These are phyloP conservation scores for Drosophila sproati DNA, from an alignment of 1,140 invertebrate species.

Conservation along the genomic window DNA sequence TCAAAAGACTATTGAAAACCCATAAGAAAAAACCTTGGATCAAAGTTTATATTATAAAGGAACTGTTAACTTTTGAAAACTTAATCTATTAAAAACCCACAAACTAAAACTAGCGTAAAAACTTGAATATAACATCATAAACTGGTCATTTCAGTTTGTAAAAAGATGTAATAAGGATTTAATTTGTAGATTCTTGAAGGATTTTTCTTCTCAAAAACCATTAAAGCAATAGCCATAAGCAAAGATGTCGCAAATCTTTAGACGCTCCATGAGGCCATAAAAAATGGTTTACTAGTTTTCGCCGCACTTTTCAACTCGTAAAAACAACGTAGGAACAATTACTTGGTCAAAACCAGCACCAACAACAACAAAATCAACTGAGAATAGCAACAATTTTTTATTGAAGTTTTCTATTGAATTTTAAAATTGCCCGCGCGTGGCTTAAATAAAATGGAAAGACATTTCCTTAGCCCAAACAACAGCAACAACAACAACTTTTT, in stretches of 20 bases:
- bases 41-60: background rate
- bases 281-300: conserved; percentile 67
- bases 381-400: conserved; percentile 68
- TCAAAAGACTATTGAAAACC: background rate
- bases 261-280: conserved; percentile 45
- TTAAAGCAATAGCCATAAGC: conserved; percentile 9
- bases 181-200: background rate
- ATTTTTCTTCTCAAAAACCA: background rate
- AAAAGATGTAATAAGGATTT: no score
- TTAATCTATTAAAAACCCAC: no score
- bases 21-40: background rate
- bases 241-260: background rate
- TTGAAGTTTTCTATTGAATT: conserved; percentile 71
- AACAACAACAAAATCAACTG: background rate
- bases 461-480: conserved; percentile 28
- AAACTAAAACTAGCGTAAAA: no score
- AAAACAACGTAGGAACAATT: conserved; percentile 39
- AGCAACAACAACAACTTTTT: background rate
- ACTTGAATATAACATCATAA: no score
- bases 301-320: conserved; percentile 56
- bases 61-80: no score
- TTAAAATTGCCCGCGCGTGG: conserved; percentile 57
- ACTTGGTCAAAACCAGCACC: conserved; percentile 5
- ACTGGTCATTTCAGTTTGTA: no score
- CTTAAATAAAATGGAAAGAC: conserved; percentile 63